Percentiles rank a stretch among this genome's conserved stretches.
Conservation (phyloP, 1,140 invertebrate genomes). For the Sycophila sp. region DNA sequence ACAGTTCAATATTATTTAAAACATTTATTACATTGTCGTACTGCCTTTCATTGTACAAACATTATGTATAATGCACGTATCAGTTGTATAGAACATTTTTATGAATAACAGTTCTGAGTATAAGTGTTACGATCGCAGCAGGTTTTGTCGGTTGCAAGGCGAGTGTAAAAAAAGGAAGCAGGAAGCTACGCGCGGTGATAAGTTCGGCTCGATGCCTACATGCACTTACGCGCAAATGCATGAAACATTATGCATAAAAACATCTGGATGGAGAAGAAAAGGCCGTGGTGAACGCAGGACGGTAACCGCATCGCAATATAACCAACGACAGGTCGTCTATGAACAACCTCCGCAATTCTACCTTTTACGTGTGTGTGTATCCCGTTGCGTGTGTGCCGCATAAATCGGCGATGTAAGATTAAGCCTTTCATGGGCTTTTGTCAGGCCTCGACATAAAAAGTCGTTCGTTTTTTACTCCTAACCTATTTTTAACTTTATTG, state of each 20-base stretch:
- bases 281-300: not conserved
- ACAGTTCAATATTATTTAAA: too few species aligned
- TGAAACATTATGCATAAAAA: constrained; percentile 34
- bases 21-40: too few species aligned
- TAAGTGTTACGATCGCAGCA: too few species aligned
- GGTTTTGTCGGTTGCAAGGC: too few species aligned
- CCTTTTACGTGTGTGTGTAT: constrained; percentile 46
- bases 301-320: constrained; percentile 49
- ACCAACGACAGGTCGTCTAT: constrained; percentile 48
- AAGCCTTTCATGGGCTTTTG: constrained; percentile 50
- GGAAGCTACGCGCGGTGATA: not conserved
- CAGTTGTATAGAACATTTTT: too few species aligned
- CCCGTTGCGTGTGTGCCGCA: constrained; percentile 37
- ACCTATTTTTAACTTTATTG: constrained; percentile 3
- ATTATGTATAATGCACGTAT: too few species aligned
- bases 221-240: constrained; percentile 4
- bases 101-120: too few species aligned
- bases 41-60: too few species aligned
- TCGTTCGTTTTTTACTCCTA: not conserved
- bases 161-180: not conserved
- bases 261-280: constrained; percentile 20
- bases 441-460: constrained; percentile 21
- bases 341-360: constrained; percentile 57
- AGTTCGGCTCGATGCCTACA: not conserved
- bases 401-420: constrained; percentile 43